phyloP scores from a whole-genome alignment of 2,888 invertebrate species.

The Xestia sexstrigata region DNA sequence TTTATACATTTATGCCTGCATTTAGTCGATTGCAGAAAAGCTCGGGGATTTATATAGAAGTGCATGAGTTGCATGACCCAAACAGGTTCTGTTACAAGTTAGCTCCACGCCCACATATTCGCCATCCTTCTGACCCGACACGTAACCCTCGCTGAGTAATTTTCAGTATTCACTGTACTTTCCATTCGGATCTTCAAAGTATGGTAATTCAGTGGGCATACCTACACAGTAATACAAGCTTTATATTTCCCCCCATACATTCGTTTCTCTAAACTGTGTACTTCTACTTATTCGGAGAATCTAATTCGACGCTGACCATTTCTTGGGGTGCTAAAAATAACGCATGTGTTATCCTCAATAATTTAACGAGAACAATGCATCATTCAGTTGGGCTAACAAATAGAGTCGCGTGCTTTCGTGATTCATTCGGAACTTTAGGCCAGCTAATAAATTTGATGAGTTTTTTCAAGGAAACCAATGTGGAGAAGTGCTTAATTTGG shows the following conservation, averaged over 20 bases:
- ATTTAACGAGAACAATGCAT: constrained; percentile 77
- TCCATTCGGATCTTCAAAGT: constrained; percentile 43
- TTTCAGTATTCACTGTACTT: constrained; percentile 61
- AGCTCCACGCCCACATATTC: constrained; percentile 81
- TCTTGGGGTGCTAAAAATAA: constrained; percentile 67
- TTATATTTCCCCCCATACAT: constrained; percentile 3
- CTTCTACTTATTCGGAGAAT: constrained; percentile 29
- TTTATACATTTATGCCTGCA: constrained; percentile 67
- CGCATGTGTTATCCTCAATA: constrained; percentile 70
- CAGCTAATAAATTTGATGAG: constrained; percentile 17
- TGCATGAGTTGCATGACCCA: constrained; percentile 87
- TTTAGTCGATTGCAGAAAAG: constrained; percentile 80
- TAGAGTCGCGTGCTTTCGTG: constrained; percentile 73
- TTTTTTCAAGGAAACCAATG: constrained; percentile 16
- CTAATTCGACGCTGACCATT: constrained; percentile 50
- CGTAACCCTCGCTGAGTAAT: constrained; percentile 81
- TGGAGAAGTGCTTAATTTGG: constrained; percentile 3
- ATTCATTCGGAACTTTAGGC: constrained; percentile 68
- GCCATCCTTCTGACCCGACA: constrained; percentile 82
- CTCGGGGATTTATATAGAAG: constrained; percentile 85
- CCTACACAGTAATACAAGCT: neutral
- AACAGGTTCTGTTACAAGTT: constrained; percentile 87
- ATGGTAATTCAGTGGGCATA: constrained; percentile 28
- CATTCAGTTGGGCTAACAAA: constrained; percentile 74
- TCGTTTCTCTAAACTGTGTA: constrained; percentile 3